Conservation (phyloP, 2,888 invertebrate genomes). For the Cataglyphis livida region DNA sequence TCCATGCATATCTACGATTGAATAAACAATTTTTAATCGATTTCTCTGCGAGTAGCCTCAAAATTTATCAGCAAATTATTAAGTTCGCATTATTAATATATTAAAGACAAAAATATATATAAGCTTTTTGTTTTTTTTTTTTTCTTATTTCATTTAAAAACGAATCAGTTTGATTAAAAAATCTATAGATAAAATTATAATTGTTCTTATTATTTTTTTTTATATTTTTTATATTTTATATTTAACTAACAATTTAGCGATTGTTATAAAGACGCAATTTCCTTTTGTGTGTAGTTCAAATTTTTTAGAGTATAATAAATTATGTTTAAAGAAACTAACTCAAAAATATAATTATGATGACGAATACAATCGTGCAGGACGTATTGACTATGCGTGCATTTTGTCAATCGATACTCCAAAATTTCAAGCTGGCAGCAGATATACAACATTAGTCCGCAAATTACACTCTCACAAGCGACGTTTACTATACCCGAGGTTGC, state of each 20-base stretch:
- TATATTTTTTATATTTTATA: too few species aligned
- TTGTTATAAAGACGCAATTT: neutral
- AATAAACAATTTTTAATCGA: neutral
- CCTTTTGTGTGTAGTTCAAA: neutral
- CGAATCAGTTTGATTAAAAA: neutral
- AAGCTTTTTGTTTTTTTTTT: too few species aligned
- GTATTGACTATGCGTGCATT: constrained; percentile 11
- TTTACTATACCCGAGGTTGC: constrained; percentile 53
- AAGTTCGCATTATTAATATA: neutral
- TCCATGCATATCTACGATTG: constrained; percentile 17
- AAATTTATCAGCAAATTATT: neutral
- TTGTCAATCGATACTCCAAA: constrained; percentile 60
- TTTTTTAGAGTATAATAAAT: neutral
- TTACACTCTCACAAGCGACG: constrained; percentile 64
- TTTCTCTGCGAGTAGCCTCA: neutral
- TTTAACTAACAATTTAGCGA: neutral
- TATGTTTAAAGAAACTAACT: constrained; percentile 20
- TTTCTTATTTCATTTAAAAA: neutral
- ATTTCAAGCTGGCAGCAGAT: constrained; percentile 70
- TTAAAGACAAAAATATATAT: neutral
- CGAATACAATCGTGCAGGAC: constrained; percentile 19
- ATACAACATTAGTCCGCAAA: constrained; percentile 66
- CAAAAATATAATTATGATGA: constrained; percentile 29
- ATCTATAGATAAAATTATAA: neutral
- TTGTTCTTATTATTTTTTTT: neutral